Evolutionary conservation across 2,888 invertebrate species (phyloP), one percentile per base, ranked within the genome.

Genomic region (Drosophila conformis): DNA sequence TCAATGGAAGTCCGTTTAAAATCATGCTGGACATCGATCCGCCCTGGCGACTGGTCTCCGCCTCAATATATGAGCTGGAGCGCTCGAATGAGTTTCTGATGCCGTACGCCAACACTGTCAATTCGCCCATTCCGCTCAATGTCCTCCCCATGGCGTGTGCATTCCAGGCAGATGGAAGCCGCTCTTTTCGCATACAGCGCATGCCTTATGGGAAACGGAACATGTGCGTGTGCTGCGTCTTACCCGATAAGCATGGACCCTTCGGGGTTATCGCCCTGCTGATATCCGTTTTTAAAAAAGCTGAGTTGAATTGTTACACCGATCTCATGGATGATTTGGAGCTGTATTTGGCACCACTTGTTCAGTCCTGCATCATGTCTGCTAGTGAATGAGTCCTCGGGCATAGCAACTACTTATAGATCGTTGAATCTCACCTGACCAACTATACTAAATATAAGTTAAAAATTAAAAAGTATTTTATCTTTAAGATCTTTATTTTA

Each of bases 101-200:
- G 0, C 29, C 33, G 0, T 27, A 13, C 13, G 42, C 2, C 1
- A 27, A 18, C 7, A n/a, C 38, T 0, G 15, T 35, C 1, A 46
- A 48, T 13, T 4, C 56, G 18, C 56, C 7, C 13, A 2, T 27
- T 5, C 0, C 35, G 48, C 25, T 61, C 10, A 65, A n/a, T 18
- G 7, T 60, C 0, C 3, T 70, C 29, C 61, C 74, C 3, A 3
- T 10, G 1, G 4, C 11, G 1, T 4, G 40, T 0, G 0, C 71
- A 35, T 33, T 52, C 2, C 4, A 49, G n/a, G 4, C 10, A 15
- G 60, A 11, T 10, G 8, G 21, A 1, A 58, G 58, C 1, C 64
- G 80, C 6, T 38, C 48, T 18, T 2, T 82, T 10, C 76, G 80
- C 51, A 62, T 79, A 1, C 80, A 80, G 42, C 76, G 79, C 8